These are phyloP conservation scores for Lycia hirtaria DNA, from an alignment of 2,888 invertebrate genomes.

Conservation along the genomic window DNA sequence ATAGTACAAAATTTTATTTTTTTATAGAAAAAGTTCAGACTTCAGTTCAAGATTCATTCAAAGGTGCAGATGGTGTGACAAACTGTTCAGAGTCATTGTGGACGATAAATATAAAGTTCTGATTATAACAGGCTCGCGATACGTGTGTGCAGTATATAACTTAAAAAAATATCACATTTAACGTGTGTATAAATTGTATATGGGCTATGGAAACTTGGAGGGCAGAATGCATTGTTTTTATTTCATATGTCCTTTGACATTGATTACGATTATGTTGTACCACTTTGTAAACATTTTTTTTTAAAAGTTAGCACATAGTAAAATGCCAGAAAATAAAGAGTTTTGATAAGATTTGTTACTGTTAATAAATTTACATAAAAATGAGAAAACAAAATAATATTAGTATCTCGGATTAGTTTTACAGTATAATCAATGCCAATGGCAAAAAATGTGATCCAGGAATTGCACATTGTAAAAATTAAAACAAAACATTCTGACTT, in stretches of 20 bases:
- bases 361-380: too few species aligned
- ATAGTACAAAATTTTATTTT: not conserved
- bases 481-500: slow-evolving; percentile 63
- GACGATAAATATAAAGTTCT: slow-evolving; percentile 45
- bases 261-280: too few species aligned
- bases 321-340: too few species aligned
- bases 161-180: slow-evolving; percentile 74
- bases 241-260: not conserved
- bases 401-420: too few species aligned
- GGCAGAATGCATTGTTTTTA: slow-evolving; percentile 62
- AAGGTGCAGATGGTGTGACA: slow-evolving; percentile 64
- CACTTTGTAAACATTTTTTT: too few species aligned
- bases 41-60: slow-evolving; percentile 66
- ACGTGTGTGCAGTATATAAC: slow-evolving; percentile 56
- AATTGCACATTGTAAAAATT: too few species aligned
- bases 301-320: too few species aligned
- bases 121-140: slow-evolving; percentile 52
- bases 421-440: too few species aligned
- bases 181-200: slow-evolving; percentile 78
- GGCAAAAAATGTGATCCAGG: too few species aligned
- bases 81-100: slow-evolving; percentile 56
- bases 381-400: too few species aligned
- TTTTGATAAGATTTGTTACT: too few species aligned
- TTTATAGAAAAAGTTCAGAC: slow-evolving; percentile 25
- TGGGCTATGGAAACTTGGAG: slow-evolving; percentile 69